Conservation (phyloP, 1,140 invertebrate genomes). For the Chrysopa pallens region DNA sequence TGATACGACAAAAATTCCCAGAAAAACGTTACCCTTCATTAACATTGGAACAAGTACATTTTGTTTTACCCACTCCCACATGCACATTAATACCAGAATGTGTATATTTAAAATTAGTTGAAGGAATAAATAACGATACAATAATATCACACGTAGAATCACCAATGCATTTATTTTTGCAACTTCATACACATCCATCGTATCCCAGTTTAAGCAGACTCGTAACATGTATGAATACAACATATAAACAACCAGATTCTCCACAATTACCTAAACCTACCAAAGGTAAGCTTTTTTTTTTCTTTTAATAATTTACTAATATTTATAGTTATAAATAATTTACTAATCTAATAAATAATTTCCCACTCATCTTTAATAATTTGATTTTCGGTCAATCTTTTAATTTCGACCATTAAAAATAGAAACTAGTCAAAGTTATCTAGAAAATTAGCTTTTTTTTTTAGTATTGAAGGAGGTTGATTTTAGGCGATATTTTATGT, state of each 20-base stretch:
- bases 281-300: slow-evolving; percentile 27
- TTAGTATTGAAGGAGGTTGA: too few relatives aligned
- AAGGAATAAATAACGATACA: slow-evolving; percentile 85
- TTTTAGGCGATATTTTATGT: too few relatives aligned
- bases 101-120: slow-evolving; percentile 60
- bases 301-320: too few relatives aligned
- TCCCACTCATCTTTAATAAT: too few relatives aligned
- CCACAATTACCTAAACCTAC: slow-evolving; percentile 44
- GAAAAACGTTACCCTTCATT: slow-evolving; percentile 57
- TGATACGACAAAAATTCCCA: slow-evolving; percentile 73
- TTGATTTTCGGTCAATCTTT: too few relatives aligned
- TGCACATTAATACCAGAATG: slow-evolving; percentile 37
- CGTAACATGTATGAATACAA: slow-evolving; percentile 50
- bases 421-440: too few relatives aligned
- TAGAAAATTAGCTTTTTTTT: not conserved
- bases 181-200: slow-evolving; percentile 83
- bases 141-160: slow-evolving; percentile 67
- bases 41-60: slow-evolving; percentile 56
- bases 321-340: too few relatives aligned
- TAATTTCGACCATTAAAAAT: too few relatives aligned
- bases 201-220: slow-evolving; percentile 63
- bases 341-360: too few relatives aligned
- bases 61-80: slow-evolving; percentile 32
- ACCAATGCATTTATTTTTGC: slow-evolving; percentile 78
- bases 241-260: slow-evolving; percentile 41